Conservation (phyloP, 2,888 invertebrate species). For the Cephalotes varians region DNA sequence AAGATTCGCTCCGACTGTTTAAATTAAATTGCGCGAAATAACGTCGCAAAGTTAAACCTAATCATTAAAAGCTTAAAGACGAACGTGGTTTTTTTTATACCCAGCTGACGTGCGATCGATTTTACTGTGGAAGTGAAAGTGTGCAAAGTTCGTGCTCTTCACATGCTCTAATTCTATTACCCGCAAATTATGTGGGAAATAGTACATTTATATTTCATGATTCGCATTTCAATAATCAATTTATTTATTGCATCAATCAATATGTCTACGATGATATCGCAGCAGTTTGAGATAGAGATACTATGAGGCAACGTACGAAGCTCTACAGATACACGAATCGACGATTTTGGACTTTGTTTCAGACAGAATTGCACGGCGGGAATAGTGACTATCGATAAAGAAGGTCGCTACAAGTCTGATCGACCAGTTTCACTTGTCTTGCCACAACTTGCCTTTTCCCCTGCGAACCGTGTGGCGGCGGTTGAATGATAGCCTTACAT, state of each 20-base stretch:
- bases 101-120: background rate
- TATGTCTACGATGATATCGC: background rate
- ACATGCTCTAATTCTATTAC: background rate
- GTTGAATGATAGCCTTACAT: constrained; percentile 20
- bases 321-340: constrained; percentile 6
- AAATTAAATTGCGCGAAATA: background rate
- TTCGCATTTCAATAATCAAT: background rate
- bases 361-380: background rate
- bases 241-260: background rate
- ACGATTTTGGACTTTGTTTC: background rate
- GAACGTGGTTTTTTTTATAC: background rate
- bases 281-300: background rate
- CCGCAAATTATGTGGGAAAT: background rate
- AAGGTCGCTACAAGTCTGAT: constrained; percentile 36
- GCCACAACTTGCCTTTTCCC: background rate
- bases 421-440: constrained; percentile 30
- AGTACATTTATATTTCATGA: background rate
- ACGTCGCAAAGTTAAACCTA: background rate
- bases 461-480: constrained; percentile 26
- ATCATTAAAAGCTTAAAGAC: background rate
- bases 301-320: background rate
- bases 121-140: background rate
- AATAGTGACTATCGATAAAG: constrained; percentile 38
- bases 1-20: background rate
- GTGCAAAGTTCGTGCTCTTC: background rate